A percentile compares a stretch with the other conserved stretches of the same genome.
Evolutionary conservation across 2,797 vertebrate genomes (phyloP).

Genomic region (Muraenolepis orangiensis): DNA sequence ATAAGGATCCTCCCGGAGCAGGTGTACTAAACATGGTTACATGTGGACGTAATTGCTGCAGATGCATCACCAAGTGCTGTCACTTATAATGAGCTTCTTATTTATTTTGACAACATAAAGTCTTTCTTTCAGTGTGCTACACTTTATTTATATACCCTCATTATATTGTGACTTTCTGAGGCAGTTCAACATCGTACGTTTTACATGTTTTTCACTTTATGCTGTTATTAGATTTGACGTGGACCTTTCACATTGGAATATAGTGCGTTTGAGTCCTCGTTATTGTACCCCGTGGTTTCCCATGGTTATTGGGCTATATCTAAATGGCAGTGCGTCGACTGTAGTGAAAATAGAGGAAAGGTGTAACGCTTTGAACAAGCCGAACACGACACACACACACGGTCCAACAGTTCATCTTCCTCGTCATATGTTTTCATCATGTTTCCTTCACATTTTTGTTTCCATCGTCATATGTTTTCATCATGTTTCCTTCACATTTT

Average conservation of each 20-base stretch:
- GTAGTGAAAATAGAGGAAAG: neutral
- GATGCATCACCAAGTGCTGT: neutral
- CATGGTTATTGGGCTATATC: neutral
- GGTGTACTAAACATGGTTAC: neutral
- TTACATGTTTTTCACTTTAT: neutral
- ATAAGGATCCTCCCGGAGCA: neutral
- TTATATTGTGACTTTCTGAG: neutral
- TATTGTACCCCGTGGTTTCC: neutral
- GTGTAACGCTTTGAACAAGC: neutral
- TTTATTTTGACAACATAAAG: slow-evolving; percentile 10
- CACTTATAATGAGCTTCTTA: neutral
- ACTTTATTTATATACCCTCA: neutral
- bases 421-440: too few relatives aligned
- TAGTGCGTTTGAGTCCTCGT: neutral
- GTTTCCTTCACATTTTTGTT: too few relatives aligned
- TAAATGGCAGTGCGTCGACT: neutral
- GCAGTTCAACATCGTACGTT: neutral
- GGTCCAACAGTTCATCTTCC: too few relatives aligned
- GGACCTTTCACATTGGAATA: neutral
- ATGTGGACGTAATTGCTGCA: neutral
- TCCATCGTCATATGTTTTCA: too few relatives aligned
- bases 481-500: too few relatives aligned
- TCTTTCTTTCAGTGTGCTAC: neutral
- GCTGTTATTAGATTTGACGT: neutral
- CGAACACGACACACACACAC: too few relatives aligned